Conservation (phyloP, 2,113 vertebrate species). For the Hippoglossus stenolepis region DNA sequence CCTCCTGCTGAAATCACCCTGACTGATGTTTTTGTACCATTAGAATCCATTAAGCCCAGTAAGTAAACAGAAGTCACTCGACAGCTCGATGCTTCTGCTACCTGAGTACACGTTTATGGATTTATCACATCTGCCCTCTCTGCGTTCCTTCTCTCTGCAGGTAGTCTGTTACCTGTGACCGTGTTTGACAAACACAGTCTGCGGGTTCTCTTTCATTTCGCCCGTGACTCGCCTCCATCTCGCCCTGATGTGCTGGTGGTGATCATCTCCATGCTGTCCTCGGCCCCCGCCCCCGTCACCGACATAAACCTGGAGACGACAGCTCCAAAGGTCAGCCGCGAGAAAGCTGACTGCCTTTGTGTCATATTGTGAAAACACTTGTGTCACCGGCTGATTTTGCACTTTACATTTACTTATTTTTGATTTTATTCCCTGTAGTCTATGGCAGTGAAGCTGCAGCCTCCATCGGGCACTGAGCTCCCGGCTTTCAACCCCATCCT, state of each 20-base stretch:
- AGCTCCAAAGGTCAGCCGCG: conserved; percentile 89
- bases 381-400: not conserved
- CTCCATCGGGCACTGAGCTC: conserved; percentile 92
- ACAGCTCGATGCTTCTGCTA: not conserved
- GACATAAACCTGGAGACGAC: conserved; percentile 92
- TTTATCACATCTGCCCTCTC: not conserved
- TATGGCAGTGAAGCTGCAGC: conserved; percentile 96
- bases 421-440: conserved; percentile 73
- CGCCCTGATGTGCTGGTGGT: conserved; percentile 93
- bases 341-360: not conserved
- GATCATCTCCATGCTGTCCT: conserved; percentile 98
- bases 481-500: conserved; percentile 95
- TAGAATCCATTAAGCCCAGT: conserved; percentile 99
- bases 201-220: conserved; percentile 96
- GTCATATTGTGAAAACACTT: too few species aligned
- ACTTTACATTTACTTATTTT: too few species aligned
- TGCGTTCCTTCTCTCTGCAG: conserved; percentile 66
- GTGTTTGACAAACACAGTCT: conserved; percentile 96
- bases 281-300: conserved; percentile 89
- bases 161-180: conserved; percentile 93
- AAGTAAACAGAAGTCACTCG: conserved; percentile 63
- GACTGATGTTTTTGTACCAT: conserved; percentile 90
- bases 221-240: conserved; percentile 87
- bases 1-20: conserved; percentile 84
- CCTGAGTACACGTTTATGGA: too few species aligned